Evolutionary conservation across 1,140 invertebrate species (phyloP), one percentile per base, ranked within the genome.

Genomic region (Brachionus paranguensis): DNA sequence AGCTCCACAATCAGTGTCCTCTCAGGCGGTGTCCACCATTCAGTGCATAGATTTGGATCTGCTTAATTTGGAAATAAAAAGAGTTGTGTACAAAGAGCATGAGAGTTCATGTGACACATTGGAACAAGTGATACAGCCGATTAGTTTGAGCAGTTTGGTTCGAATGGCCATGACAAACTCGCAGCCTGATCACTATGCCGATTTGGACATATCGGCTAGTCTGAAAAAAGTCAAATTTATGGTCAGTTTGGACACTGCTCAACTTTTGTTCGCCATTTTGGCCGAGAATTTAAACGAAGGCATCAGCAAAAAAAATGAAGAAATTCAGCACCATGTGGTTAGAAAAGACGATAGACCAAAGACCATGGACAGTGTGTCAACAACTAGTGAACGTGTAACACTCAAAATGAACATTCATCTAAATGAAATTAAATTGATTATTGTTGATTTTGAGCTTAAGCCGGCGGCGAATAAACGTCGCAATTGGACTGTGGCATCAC

Each of bases 11-110:
- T 37, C 33, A 37, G 33, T 7, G 33, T 37, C 33, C 33, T 37
- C 33, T 37, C 33, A 37, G 6, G 0, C 33, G 7, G 0, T 37
- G 33, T 72, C 68, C 10, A 43, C 5, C 78, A 84, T 65, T 20
- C 81, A 84, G 14, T 87, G 85, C 14, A 74, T 86, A 29, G 84
- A 86, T 17, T 68, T 84, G 20, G 24, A 76, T 20, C 43, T 84
- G n/a, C 24, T 29, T 4, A 78, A 85, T 50, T 47, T 55, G 6
- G 81, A 84, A 55, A 78, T 84, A 47, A 84, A 74, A 93, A 86
- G 92, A 92, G 84, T 89, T 85, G 20, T 43, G 27, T 17, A 78
- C 76, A 86, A 88, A 70, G 86, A 88, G 64, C 88, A 87, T 87
- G 87, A 87, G 86, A 84, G 87, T 88, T 20, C 12, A 12, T 60